A percentile compares a stretch with the other conserved stretches of the same genome.
Evolutionary conservation across 2,797 vertebrate genomes (phyloP).

Genomic region (Telmatherina bonti): DNA sequence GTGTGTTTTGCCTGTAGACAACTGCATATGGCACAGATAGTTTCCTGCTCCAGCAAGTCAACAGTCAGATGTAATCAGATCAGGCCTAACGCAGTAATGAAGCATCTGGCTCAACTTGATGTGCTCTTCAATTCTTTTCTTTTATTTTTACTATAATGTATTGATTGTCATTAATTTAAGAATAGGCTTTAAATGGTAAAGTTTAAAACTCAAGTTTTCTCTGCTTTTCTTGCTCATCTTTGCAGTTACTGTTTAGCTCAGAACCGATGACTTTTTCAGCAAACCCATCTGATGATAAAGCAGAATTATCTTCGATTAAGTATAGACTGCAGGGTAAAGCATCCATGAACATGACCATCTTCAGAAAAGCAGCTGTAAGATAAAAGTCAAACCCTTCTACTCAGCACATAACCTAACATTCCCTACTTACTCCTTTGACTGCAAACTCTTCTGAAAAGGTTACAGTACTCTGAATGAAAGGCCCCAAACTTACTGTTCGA

Average conservation of each 20-base stretch:
- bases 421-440: not conserved
- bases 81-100: slow-evolving; percentile 17
- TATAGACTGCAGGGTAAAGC: not conserved
- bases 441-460: slow-evolving; percentile 25
- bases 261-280: not conserved
- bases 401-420: slow-evolving; percentile 14
- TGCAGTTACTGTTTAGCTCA: not conserved
- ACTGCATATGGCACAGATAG: slow-evolving; percentile 26
- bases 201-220: too few relatives aligned
- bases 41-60: slow-evolving; percentile 20
- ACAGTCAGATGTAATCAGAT: slow-evolving; percentile 25
- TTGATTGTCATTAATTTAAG: too few relatives aligned
- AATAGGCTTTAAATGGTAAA: not conserved
- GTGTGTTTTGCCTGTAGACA: slow-evolving; percentile 15
- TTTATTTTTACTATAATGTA: too few relatives aligned
- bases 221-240: too few relatives aligned
- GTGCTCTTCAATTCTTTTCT: slow-evolving; percentile 6
- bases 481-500: slow-evolving; percentile 17
- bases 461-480: slow-evolving; percentile 25
- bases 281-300: not conserved
- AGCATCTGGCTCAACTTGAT: not conserved
- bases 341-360: slow-evolving; percentile 7
- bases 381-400: slow-evolving; percentile 7
- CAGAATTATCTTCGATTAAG: not conserved
- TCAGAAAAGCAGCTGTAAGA: not conserved